Percentiles rank a stretch among this genome's conserved stretches.
phyloP scores from a whole-genome alignment of 2,113 vertebrate species.

The Hippoglossus stenolepis region DNA sequence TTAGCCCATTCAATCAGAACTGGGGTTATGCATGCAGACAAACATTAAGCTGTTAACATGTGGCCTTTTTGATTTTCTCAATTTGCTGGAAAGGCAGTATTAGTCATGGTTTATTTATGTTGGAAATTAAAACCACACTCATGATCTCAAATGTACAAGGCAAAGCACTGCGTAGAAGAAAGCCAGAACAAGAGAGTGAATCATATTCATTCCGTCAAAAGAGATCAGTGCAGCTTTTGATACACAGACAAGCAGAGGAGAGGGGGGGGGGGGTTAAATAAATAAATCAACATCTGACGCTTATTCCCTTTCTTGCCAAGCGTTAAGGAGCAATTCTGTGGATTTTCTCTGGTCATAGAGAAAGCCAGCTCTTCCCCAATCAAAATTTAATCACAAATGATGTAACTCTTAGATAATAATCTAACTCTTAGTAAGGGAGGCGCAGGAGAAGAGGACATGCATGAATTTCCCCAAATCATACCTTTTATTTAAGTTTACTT shows the following conservation, averaged over 20 bases:
- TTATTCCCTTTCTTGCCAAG: not conserved
- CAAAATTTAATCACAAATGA: no score
- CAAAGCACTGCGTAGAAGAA: not conserved
- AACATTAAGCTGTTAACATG: not conserved
- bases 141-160: constrained; percentile 12
- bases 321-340: not conserved
- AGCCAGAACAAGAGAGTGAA: not conserved
- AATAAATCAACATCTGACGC: not conserved
- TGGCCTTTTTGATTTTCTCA: constrained; percentile 15
- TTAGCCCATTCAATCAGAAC: constrained; percentile 6
- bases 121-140: not conserved
- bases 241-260: not conserved
- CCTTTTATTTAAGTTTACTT: no score
- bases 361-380: no score
- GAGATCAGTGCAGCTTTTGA: constrained; percentile 2
- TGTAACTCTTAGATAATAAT: no score
- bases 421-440: no score
- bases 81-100: not conserved
- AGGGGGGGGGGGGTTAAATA: not conserved
- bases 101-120: not conserved
- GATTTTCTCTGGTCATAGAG: no score
- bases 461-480: no score
- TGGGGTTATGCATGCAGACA: constrained; percentile 10
- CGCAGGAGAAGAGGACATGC: no score
- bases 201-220: not conserved